Conservation (phyloP, 2,797 vertebrate species). For the Halcyon chelicuti region DNA sequence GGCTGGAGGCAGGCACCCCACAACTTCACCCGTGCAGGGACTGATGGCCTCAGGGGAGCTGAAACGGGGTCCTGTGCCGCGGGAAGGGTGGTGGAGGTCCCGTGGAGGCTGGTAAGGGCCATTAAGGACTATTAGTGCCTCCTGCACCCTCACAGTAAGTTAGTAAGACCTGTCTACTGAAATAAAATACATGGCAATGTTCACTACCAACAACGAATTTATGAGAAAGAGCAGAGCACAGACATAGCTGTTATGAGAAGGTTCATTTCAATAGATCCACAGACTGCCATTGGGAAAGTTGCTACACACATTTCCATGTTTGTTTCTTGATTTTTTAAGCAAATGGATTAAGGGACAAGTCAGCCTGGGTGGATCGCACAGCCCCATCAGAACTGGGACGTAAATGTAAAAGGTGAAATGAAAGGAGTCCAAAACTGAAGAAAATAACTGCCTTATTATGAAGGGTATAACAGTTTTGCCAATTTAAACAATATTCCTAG, state of each 20-base stretch:
- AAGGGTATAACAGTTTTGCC: background rate
- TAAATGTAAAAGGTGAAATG: background rate
- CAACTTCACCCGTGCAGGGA: rapidly evolving
- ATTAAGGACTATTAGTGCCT: background rate
- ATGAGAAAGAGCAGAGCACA: background rate
- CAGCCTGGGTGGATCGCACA: background rate
- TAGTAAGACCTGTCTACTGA: background rate
- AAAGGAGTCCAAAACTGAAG: background rate
- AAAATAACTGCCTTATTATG: background rate
- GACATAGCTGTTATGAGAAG: background rate
- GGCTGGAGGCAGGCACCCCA: background rate
- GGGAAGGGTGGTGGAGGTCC: background rate
- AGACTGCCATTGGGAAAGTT: background rate
- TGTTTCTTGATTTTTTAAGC: background rate
- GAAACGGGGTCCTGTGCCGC: background rate
- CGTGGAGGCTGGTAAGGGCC: background rate
- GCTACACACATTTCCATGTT: background rate
- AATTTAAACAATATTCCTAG: background rate
- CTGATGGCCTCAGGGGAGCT: background rate
- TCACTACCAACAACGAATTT: background rate
- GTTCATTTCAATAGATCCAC: background rate
- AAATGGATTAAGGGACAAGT: background rate
- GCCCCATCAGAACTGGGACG: background rate
- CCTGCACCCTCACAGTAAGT: background rate
- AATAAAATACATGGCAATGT: background rate